Base-by-base conservation (phyloP, 53 echinoderm and acorn worm species). In the Holothuria scabra region DNA sequence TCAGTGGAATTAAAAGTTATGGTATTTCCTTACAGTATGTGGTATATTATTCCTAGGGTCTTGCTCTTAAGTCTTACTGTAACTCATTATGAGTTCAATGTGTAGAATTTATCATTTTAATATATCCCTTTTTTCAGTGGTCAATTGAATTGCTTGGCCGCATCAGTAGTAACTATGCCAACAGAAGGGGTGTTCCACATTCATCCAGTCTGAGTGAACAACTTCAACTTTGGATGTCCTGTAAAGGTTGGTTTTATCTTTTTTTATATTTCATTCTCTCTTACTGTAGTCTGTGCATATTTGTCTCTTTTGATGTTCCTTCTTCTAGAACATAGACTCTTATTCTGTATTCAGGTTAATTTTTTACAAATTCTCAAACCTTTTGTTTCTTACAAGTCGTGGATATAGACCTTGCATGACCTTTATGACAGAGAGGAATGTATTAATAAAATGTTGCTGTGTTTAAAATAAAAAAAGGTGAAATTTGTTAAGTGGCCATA, bases 181-280 rank as follows among this genome's bases (percentile, higher is more conserved):
- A 89, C 30, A 86, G 99, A 22, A 64, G 99, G 84, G 99, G 99
- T 28, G 97, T 97, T 22, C 99, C 99, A 23, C 99, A 99, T 85
- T 93, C 99, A 32, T 99, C 99, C 58, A 99, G 88, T 59, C 94
- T 99, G 2, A 94, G 95, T 92, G 99, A 99, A 79, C 89, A 95
- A 21, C 89, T 99, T 55, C 99, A 99, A 66, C 88, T 99, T 22
- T 99, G 99, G 99, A 99, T 99, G 99, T 95, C 99, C 19, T 99
- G 99, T 63, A 99, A 95, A 95, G 99, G 99, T 99, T 91, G 61
- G 52, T 33, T n/a, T 52, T 79, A 11, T n/a, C 16, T 1, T 24
- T 37, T 14, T 32, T 33, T 19, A 21, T 0, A 16, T 5, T 28
- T 35, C 28, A 28, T 5, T 11, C 5, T 69, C 2, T 25, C n/a